A percentile compares a stretch with the other conserved stretches of the same genome.
phyloP scores from a whole-genome alignment of 2,113 vertebrate species.

The Takifugu flavidus region DNA sequence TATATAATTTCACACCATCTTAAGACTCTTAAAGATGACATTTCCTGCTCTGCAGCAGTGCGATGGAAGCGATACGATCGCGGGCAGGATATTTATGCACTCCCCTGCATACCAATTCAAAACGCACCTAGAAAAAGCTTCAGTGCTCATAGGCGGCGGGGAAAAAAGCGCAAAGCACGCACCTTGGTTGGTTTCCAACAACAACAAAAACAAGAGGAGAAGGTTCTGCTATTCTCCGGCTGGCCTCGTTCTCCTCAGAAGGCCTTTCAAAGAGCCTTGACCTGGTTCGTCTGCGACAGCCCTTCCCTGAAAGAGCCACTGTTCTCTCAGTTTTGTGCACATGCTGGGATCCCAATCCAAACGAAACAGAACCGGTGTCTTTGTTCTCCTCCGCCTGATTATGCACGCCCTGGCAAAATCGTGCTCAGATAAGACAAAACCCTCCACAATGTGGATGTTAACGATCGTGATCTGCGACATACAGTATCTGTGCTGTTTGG shows the following conservation, averaged over 20 bases:
- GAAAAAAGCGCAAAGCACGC: slow-evolving; percentile 5
- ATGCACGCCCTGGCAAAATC: slow-evolving; percentile 42
- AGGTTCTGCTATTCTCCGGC: too few relatives aligned
- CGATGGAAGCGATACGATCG: too few relatives aligned
- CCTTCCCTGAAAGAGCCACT: slow-evolving; percentile 55
- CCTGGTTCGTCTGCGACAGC: slow-evolving; percentile 23
- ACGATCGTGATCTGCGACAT: too few relatives aligned
- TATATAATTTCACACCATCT: too few relatives aligned
- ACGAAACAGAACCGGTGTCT: slow-evolving; percentile 52
- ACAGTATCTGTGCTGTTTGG: neutral
- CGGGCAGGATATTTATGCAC: too few relatives aligned
- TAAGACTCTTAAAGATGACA: too few relatives aligned
- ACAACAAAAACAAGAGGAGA: too few relatives aligned
- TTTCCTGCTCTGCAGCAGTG: too few relatives aligned
- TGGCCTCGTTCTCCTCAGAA: slow-evolving; percentile 45
- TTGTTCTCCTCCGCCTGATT: slow-evolving; percentile 63
- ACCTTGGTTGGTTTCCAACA: too few relatives aligned
- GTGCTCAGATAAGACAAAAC: neutral
- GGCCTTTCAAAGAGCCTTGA: slow-evolving; percentile 35
- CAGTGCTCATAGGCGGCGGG: slow-evolving; percentile 1
- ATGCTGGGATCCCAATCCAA: slow-evolving; percentile 41
- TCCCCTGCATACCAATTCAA: neutral
- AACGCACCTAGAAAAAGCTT: slow-evolving; percentile 1
- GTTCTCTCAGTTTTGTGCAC: slow-evolving; percentile 45
- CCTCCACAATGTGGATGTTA: too few relatives aligned